Evolutionary conservation across 1,140 invertebrate species (phyloP), one percentile per base, ranked within the genome.

Genomic region (Meteorus sp.): DNA sequence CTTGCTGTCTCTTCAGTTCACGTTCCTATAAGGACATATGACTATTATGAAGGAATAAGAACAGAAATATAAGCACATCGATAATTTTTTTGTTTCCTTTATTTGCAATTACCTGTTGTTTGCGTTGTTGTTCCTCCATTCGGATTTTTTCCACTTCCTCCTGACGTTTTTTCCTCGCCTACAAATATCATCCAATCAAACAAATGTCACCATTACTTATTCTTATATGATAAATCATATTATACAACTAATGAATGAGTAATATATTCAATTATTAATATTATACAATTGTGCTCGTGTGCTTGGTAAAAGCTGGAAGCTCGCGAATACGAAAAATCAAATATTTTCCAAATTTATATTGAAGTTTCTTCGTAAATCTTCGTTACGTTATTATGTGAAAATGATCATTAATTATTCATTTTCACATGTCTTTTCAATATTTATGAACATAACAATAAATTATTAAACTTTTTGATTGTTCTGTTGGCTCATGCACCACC

Each of bases 1-100:
- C 88, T 77, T 94, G 91, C 74, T 93, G 91, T 69, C 90, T 82
- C 78, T 93, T 93, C 71, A 93, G 78, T 79, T 94, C 92, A 74
- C 90, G 85, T 77, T 94, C 92, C 91, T 93, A 80, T 37, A 74
- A 19, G 70, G 55, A 61, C 7, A 13, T 45, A 39, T 48, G n/a
- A n/a, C n/a, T n/a, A n/a, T 55, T 58, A 48, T 62, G 47, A 63
- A 60, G 59, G 39, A 63, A 48, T 44, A 50, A 33, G 51, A 63
- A 37, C 62, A 54, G 50, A 60, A 56, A 35, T 22, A 56, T 35
- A 19, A 39, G 17, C 13, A n/a, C 8, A 45, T 45, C 8, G 27
- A 3, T 19, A 19, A 45, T 8, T 2, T 13, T 45, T 7, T 44
- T 19, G 35, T 31, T 56, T 31, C 31, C 7, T 25, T n/a, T 15